Evolutionary conservation across 2,888 invertebrate genomes (phyloP).

Genomic region (Limnephilus lunatus): DNA sequence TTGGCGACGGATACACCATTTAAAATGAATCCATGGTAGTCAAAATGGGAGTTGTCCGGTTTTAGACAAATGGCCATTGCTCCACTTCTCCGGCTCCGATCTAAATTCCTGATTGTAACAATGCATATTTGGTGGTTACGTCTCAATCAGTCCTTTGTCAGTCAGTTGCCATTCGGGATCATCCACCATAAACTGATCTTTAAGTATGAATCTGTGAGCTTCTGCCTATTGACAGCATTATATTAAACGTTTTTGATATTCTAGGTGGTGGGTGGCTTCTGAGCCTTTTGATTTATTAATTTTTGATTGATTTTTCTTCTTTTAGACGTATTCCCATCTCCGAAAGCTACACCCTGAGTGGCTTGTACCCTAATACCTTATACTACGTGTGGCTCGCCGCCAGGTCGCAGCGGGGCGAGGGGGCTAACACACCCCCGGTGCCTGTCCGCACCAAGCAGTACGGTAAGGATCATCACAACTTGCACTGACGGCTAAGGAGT

Average conservation of each 20-base stretch:
- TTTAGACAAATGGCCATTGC: background rate
- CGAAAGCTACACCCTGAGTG: slow-evolving; percentile 91
- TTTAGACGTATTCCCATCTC: slow-evolving; percentile 86
- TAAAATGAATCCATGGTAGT: background rate
- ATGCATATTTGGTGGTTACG: too few relatives aligned
- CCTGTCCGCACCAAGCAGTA: slow-evolving; percentile 97
- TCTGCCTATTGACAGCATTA: background rate
- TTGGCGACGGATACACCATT: background rate
- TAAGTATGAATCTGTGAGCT: background rate
- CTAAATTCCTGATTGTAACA: too few relatives aligned
- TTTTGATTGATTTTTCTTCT: background rate
- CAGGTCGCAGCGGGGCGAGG: slow-evolving; percentile 94
- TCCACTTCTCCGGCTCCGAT: background rate
- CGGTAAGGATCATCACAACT: slow-evolving; percentile 83
- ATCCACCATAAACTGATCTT: too few relatives aligned
- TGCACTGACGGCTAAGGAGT: background rate
- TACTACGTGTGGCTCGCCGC: slow-evolving; percentile 99
- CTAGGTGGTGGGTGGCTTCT: background rate
- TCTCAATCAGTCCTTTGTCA: background rate
- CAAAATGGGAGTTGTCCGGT: background rate
- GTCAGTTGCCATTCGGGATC: background rate
- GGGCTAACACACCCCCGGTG: slow-evolving; percentile 95
- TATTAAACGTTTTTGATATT: background rate
- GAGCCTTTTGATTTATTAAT: background rate
- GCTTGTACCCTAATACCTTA: slow-evolving; percentile 95